Evolutionary conservation across 2,888 invertebrate genomes (phyloP).

Genomic region (Lycaena phlaeas): DNA sequence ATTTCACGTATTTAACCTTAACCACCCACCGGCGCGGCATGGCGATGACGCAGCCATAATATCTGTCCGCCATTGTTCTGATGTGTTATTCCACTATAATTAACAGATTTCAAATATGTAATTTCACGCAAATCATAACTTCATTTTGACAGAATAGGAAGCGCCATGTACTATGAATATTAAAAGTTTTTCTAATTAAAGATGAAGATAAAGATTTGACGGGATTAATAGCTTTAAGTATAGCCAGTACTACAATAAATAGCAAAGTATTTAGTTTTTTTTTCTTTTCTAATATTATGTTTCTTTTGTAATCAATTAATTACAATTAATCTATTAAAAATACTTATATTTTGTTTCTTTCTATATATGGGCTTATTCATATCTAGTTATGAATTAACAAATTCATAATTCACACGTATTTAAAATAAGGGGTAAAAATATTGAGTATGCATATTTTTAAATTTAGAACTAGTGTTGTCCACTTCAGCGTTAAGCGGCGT

Average conservation of each 20-base stretch:
- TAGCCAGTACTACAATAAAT: too few relatives aligned
- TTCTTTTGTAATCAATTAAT: too few relatives aligned
- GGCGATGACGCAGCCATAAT: constrained; percentile 19
- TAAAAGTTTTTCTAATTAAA: constrained; percentile 9
- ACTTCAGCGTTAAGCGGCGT: constrained; percentile 54
- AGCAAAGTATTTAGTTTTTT: too few relatives aligned
- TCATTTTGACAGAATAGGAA: constrained; percentile 33
- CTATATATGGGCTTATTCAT: too few relatives aligned
- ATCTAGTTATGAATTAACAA: not conserved
- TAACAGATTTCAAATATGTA: constrained; percentile 40
- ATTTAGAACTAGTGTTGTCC: constrained; percentile 33
- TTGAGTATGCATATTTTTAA: constrained; percentile 10
- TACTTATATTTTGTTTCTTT: too few relatives aligned
- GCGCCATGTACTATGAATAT: too few relatives aligned
- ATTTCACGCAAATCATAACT: constrained; percentile 60
- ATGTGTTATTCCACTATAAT: constrained; percentile 46
- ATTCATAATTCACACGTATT: not conserved
- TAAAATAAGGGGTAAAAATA: not conserved
- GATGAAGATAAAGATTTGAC: too few relatives aligned
- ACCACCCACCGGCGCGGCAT: constrained; percentile 22
- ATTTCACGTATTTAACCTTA: constrained; percentile 10
- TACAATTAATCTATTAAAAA: too few relatives aligned
- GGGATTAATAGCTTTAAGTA: too few relatives aligned
- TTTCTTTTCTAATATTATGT: too few relatives aligned
- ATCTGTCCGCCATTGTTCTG: constrained; percentile 29